Evolutionary conservation across 2,113 vertebrate species (phyloP), one percentile per base, ranked within the genome.

Genomic region (Nycticryphes semicollaris): DNA sequence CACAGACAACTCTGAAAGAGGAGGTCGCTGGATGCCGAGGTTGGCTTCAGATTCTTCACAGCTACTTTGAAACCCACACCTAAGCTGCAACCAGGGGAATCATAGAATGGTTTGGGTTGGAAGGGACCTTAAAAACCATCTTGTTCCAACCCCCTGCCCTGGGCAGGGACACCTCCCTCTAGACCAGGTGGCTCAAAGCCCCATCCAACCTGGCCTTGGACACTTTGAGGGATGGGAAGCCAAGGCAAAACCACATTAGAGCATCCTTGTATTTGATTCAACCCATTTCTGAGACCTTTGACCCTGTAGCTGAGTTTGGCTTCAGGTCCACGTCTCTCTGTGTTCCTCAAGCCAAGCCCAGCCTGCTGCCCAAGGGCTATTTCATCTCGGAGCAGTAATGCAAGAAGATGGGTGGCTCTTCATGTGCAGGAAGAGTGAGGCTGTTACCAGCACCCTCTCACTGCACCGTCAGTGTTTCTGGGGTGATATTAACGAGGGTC

Each of bases 1-100:
- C 17, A 4, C 0, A 4, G 76, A 3, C 37, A 18, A 0, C 73
- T 19, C 63, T 5, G 69, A 47, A 7, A 7, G 6, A 0, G 74
- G 79, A 77, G 22, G 0, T 28, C 24, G 30, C 62, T 4, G n/a
- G 4, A 1, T 3, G 30, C 3, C 37, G 28, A 50, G 4, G 13
- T 2, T 72, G n/a, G 59, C 33, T 27, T 13, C 67, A 45, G 74
- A 74, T n/a, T 14, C 80, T 10, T 6, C 24, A 10, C 2, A 27
- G 48, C 41, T 19, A 27, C 60, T 39, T 9, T 8, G 4, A 90
- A 85, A 45, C 43, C 60, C 45, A 9, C 53, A 1, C 17, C 47
- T 16, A 12, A 56, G 64, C 66, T 53, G 60, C 2, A 4, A 37
- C 45, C 43, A 6, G 41, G 56, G 51, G 19, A 57, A 54, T 39